Evolutionary conservation across 92 coral and sea anemone species (phyloP), one percentile per base, ranked within the genome.

Genomic region (Siderastrea radians): DNA sequence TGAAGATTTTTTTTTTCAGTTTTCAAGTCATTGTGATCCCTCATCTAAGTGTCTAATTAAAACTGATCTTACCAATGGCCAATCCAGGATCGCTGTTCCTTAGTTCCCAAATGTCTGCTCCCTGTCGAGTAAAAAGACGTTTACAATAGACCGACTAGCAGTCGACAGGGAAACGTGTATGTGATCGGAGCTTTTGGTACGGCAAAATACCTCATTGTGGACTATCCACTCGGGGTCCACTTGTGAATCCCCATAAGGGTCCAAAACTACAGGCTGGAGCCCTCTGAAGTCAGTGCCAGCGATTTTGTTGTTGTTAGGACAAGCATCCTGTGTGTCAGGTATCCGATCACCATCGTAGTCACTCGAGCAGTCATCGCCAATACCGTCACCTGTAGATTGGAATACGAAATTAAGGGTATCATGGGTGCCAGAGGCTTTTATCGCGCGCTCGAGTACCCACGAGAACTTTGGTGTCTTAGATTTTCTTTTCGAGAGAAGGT

Each of bases 201-300:
- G 10, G 26, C 60, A 50, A 7, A 16, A 9, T 64, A 94, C 98
- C 96, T 96, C 91, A 43, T 88, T 81, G 43, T 80, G 91, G 16
- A 94, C 90, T 15, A 80, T 59, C 99, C 99, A 96, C 15, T 72
- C 87, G 55, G 99, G 94, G 13, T 87, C 87, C 15, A 44, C 82
- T 38, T 90, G 54, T 12, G 94, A 87, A 44, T 38, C 49, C 26
- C 88, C 92, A 12, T 58, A 89, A 52, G 94, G 94, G 57, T 95
- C 91, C 75, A 96, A 79, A 46, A 73, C 50, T 13, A 94, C 84
- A 58, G 78, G 88, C 79, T 96, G 99, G 50, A 93, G 88, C 43
- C 88, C 57, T 51, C 86, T 92, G 86, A 96, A 96, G 89, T 96
- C 95, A 1, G 99, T 84, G n/a, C 62, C 77, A 65, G 70, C 79